A percentile compares a stretch with the other conserved stretches of the same genome.
Evolutionary conservation across 2,888 invertebrate species (phyloP).

Genomic region (Standfussiana lucernea): DNA sequence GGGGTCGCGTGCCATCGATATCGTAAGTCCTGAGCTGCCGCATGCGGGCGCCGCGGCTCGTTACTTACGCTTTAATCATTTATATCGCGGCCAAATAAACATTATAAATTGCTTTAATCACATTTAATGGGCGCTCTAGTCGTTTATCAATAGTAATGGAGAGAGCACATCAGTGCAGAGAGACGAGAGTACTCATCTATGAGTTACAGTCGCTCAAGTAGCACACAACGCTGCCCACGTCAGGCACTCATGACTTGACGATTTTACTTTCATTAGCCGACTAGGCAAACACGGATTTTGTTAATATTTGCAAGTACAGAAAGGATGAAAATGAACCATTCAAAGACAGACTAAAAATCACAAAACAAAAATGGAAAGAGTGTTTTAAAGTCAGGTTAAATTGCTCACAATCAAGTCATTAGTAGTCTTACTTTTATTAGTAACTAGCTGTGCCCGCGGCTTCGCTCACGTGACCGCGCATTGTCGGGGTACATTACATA

Average conservation of each 20-base stretch:
- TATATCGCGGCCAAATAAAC: constrained; percentile 78
- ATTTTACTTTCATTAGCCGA: not conserved
- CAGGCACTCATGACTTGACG: not conserved
- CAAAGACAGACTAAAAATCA: too few relatives aligned
- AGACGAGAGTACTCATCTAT: not conserved
- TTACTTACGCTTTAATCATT: constrained; percentile 68
- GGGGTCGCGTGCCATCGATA: constrained; percentile 67
- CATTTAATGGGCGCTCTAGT: constrained; percentile 72
- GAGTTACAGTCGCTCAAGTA: too few relatives aligned
- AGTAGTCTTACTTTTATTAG: too few relatives aligned
- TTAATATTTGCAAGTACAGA: not conserved
- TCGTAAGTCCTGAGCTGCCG: constrained; percentile 36
- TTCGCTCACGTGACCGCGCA: too few relatives aligned
- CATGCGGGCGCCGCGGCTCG: constrained; percentile 69
- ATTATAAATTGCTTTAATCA: constrained; percentile 86
- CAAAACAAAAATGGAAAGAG: too few relatives aligned
- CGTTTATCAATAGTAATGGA: constrained; percentile 55
- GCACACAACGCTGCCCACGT: not conserved
- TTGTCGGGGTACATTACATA: too few relatives aligned
- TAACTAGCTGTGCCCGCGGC: too few relatives aligned
- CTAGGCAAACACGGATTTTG: not conserved
- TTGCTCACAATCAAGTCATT: too few relatives aligned
- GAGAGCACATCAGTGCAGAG: constrained; percentile 13
- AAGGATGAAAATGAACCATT: not conserved
- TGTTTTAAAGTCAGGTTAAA: too few relatives aligned